These are phyloP conservation scores for Dicrostonyx torquatus DNA, from an alignment of 2,797 vertebrate species.

Conservation along the genomic window DNA sequence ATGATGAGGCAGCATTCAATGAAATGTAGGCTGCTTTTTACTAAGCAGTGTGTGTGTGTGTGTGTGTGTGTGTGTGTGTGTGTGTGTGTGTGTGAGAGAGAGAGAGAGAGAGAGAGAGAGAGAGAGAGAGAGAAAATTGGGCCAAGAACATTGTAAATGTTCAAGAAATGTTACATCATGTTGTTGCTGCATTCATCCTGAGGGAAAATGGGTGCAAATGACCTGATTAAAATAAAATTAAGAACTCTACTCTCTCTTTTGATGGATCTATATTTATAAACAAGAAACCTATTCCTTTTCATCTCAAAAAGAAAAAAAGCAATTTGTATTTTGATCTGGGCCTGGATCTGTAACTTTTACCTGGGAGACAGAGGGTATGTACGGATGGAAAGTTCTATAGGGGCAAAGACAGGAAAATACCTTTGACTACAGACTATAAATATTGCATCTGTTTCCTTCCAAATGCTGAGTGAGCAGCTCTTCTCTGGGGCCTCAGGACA, in stretches of 20 bases:
- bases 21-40: not conserved
- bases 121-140: not conserved
- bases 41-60: not conserved
- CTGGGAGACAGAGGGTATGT: not conserved
- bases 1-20: not conserved
- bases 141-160: not conserved
- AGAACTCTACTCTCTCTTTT: not conserved
- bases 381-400: too few species aligned
- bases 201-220: not conserved
- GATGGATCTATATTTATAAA: not conserved
- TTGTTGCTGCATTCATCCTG: not conserved
- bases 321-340: not conserved
- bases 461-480: not conserved
- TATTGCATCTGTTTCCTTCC: not conserved
- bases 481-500: not conserved
- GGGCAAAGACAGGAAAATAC: not conserved
- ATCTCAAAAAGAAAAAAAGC: conserved; percentile 14
- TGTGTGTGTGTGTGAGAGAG: not conserved
- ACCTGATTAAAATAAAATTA: not conserved
- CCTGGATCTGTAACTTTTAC: not conserved
- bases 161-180: not conserved
- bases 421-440: not conserved
- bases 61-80: not conserved
- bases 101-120: too few species aligned
- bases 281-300: not conserved